Conservation (phyloP, 2,113 vertebrate genomes). For the Anarrhichthys ocellatus region DNA sequence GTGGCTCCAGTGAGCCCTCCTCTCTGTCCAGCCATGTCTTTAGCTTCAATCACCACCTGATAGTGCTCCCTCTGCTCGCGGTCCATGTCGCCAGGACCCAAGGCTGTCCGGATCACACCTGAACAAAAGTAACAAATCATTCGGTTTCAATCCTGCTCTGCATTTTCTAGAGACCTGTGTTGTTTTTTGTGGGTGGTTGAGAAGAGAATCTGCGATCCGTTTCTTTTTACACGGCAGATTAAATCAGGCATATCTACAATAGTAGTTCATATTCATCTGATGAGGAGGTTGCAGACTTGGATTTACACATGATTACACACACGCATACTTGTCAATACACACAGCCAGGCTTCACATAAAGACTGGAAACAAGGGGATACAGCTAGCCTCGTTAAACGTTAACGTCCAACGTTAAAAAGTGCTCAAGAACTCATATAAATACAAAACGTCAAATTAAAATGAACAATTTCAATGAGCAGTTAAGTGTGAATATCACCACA, state of each 20-base stretch:
- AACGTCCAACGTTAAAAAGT: no score
- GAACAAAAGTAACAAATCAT: slow-evolving; percentile 11
- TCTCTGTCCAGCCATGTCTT: slow-evolving; percentile 97
- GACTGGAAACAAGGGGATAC: not conserved
- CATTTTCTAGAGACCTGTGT: not conserved
- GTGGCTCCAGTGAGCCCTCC: slow-evolving; percentile 92
- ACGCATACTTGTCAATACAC: not conserved
- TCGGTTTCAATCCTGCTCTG: no score
- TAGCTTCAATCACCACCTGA: slow-evolving; percentile 96
- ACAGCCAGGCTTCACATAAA: no score
- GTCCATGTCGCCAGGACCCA: slow-evolving; percentile 91
- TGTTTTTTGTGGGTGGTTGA: no score
- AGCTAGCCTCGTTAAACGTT: no score
- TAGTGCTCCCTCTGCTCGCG: slow-evolving; percentile 93
- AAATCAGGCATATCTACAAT: not conserved
- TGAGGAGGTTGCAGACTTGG: not conserved
- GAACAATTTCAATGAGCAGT: no score
- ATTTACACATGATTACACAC: no score
- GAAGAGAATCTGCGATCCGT: no score
- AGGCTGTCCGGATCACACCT: slow-evolving; percentile 95
- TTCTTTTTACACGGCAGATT: not conserved
- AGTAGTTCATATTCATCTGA: not conserved
- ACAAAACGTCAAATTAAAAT: no score
- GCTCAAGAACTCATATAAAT: no score
- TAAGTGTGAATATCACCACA: no score